Percentiles rank a stretch among this genome's conserved stretches.
These are phyloP conservation scores for Hirudo medicinalis DNA, from an alignment of 1,140 invertebrate species.

Conservation along the genomic window DNA sequence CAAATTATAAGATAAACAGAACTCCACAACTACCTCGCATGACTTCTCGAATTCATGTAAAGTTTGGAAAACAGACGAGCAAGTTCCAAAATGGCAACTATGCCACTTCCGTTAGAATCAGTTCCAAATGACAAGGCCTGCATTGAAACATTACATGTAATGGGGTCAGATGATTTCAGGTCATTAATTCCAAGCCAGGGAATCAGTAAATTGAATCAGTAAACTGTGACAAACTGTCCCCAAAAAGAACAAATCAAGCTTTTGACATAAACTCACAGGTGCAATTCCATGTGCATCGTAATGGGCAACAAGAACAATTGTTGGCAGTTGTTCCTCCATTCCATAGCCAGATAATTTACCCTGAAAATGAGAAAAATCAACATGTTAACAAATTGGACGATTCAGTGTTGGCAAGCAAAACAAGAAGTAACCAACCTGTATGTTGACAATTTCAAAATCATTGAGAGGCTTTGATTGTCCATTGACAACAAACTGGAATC, in stretches of 20 bases:
- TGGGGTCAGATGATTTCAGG: not conserved
- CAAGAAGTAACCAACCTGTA: constrained; percentile 40
- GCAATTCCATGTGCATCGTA: constrained; percentile 77
- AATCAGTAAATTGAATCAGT: too few species aligned
- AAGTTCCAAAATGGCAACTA: constrained; percentile 72
- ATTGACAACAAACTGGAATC: constrained; percentile 68
- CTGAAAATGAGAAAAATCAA: constrained; percentile 40
- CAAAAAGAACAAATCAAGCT: not conserved
- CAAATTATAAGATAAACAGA: constrained; percentile 22
- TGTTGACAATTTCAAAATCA: constrained; percentile 66
- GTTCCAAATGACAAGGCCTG: constrained; percentile 69
- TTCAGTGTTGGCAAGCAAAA: not conserved
- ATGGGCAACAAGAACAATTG: constrained; percentile 76
- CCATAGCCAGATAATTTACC: constrained; percentile 71
- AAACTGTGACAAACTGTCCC: too few species aligned
- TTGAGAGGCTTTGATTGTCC: constrained; percentile 53
- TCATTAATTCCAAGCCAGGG: too few species aligned
- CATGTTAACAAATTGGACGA: not conserved
- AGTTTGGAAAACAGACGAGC: constrained; percentile 75
- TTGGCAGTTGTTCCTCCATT: constrained; percentile 63
- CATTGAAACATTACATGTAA: constrained; percentile 25
- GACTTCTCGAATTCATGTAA: constrained; percentile 64
- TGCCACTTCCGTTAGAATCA: constrained; percentile 86
- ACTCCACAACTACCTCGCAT: constrained; percentile 49
- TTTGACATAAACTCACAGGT: constrained; percentile 54